Evolutionary conservation across 2,113 vertebrate species (phyloP).

Genomic region (Glaucomys volans): DNA sequence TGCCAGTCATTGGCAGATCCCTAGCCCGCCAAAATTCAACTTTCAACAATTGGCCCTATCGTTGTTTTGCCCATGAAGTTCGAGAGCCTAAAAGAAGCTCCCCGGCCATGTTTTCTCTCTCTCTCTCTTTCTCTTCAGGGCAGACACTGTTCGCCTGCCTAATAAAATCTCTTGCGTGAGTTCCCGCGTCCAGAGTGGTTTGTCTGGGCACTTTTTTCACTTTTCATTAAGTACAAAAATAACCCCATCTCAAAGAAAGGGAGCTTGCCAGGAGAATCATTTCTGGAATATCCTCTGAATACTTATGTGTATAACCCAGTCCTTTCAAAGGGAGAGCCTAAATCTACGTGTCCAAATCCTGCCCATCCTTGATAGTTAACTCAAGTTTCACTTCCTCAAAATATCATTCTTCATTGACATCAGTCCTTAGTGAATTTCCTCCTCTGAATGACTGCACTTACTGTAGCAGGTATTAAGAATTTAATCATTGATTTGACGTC

Average conservation of each 20-base stretch:
- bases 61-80: no score
- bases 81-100: no score
- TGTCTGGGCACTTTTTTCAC: no score
- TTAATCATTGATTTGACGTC: conserved; percentile 12
- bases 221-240: conserved; percentile 29
- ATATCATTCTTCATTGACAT: conserved; percentile 39
- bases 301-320: background rate
- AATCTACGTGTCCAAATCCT: background rate
- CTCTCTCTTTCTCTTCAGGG: no score
- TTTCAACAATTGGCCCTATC: no score
- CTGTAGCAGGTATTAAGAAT: conserved; percentile 28
- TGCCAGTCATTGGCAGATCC: no score
- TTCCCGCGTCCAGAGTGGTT: no score
- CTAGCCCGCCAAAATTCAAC: no score
- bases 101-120: no score
- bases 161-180: no score
- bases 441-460: conserved; percentile 54
- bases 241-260: conserved; percentile 32
- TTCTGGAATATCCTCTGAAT: conserved; percentile 14
- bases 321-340: conserved; percentile 14
- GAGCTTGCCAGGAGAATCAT: conserved; percentile 4
- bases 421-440: conserved; percentile 14
- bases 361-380: background rate
- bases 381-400: conserved; percentile 14
- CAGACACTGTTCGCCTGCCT: no score